A percentile compares a stretch with the other conserved stretches of the same genome.
Conservation (phyloP, 2,113 vertebrate species). For the Tragelaphus imberbis region DNA sequence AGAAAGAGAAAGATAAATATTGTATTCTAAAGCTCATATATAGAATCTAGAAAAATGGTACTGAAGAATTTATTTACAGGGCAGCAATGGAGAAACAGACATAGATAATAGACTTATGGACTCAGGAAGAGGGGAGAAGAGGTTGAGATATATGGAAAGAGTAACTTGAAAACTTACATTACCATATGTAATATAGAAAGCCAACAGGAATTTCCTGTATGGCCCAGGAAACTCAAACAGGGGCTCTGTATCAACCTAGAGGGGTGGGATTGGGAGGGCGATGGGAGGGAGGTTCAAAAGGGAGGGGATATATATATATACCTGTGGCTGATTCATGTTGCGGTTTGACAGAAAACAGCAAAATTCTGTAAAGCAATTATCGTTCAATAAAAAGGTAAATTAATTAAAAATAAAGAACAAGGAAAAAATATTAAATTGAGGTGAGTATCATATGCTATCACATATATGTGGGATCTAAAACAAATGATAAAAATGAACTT, state of each 20-base stretch:
- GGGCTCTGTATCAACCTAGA: background rate
- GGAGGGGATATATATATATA: background rate
- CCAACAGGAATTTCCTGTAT: background rate
- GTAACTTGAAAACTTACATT: background rate
- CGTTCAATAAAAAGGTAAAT: background rate
- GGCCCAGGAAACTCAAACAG: background rate
- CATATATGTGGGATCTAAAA: background rate
- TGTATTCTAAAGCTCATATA: background rate
- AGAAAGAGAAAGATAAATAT: background rate
- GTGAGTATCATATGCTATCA: background rate
- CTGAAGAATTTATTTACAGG: background rate
- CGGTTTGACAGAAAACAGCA: background rate
- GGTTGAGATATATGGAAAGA: background rate
- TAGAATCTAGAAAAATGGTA: background rate
- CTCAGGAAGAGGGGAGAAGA: background rate
- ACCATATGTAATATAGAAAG: background rate
- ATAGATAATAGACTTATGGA: background rate
- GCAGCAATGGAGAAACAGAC: background rate
- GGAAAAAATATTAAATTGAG: background rate
- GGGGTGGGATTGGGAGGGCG: background rate
- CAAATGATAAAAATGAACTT: background rate
- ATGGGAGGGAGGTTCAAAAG: background rate
- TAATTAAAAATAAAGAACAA: background rate
- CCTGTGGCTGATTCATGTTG: background rate
- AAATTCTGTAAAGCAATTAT: background rate